Conservation (phyloP, 2,113 vertebrate species). For the Rhinolophus ferrumequinum region DNA sequence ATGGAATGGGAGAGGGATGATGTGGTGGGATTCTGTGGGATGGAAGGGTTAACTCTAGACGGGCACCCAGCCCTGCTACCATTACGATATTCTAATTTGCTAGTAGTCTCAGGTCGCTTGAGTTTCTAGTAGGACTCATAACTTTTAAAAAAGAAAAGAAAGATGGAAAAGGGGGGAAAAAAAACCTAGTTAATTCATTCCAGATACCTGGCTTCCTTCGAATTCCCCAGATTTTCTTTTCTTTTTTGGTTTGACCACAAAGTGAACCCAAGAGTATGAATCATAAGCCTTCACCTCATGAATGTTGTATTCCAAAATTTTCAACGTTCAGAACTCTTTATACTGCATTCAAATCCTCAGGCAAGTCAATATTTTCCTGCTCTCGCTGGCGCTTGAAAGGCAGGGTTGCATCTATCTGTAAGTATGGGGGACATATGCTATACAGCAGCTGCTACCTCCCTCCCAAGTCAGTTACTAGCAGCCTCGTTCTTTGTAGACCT, state of each 20-base stretch:
- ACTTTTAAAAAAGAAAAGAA: background rate
- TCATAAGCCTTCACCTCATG: conserved; percentile 54
- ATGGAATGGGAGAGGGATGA: background rate
- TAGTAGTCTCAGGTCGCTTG: background rate
- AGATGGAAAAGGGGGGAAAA: background rate
- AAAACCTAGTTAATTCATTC: conserved; percentile 66
- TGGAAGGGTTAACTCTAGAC: background rate
- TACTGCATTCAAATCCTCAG: background rate
- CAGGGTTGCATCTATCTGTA: background rate
- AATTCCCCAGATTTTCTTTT: conserved; percentile 24
- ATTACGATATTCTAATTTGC: background rate
- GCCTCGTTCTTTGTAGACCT: background rate
- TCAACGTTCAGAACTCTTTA: conserved; percentile 17
- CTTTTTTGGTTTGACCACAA: conserved; percentile 63
- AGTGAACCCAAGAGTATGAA: conserved; percentile 70
- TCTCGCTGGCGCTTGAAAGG: background rate
- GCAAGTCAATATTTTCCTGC: background rate
- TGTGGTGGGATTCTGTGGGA: background rate
- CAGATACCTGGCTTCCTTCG: conserved; percentile 74
- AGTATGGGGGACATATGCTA: background rate
- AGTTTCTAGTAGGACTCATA: conserved; percentile 5
- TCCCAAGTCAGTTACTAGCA: background rate
- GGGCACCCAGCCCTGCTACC: background rate
- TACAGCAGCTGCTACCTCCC: background rate
- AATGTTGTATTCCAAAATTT: conserved; percentile 40